Percentiles rank a stretch among this genome's conserved stretches.
Evolutionary conservation across 1,140 invertebrate genomes (phyloP).

Genomic region (Portunus trituberculatus): DNA sequence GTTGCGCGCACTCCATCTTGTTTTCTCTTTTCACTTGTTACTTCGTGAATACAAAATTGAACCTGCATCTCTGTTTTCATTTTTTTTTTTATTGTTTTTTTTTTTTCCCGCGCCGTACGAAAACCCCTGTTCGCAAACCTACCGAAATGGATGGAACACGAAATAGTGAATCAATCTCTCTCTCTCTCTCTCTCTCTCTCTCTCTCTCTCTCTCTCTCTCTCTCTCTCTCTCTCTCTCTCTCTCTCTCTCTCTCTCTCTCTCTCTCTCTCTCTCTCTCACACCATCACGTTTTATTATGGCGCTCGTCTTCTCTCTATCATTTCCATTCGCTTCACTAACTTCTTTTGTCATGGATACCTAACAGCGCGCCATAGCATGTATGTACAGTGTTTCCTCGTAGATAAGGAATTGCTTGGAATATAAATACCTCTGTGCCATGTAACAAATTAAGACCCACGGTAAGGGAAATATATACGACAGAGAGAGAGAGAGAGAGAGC

Average conservation of each 20-base stretch:
- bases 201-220: slow-evolving; percentile 25
- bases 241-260: slow-evolving; percentile 32
- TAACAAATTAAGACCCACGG: too few species aligned
- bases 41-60: not conserved
- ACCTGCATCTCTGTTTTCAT: not conserved
- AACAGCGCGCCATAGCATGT: too few species aligned
- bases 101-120: not conserved
- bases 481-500: too few species aligned
- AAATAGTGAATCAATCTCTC: not conserved
- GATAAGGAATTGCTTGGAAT: too few species aligned
- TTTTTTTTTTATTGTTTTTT: not conserved
- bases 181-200: too few species aligned
- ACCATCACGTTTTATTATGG: not conserved
- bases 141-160: not conserved
- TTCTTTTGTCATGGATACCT: too few species aligned
- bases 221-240: slow-evolving; percentile 38
- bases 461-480: too few species aligned
- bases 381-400: too few species aligned
- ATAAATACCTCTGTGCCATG: too few species aligned
- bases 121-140: not conserved
- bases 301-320: too few species aligned
- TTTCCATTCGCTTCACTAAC: too few species aligned
- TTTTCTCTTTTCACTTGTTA: not conserved
- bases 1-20: not conserved
- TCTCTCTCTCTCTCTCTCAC: not conserved